Conservation (phyloP, 2,888 invertebrate genomes). For the Neria commutata region DNA sequence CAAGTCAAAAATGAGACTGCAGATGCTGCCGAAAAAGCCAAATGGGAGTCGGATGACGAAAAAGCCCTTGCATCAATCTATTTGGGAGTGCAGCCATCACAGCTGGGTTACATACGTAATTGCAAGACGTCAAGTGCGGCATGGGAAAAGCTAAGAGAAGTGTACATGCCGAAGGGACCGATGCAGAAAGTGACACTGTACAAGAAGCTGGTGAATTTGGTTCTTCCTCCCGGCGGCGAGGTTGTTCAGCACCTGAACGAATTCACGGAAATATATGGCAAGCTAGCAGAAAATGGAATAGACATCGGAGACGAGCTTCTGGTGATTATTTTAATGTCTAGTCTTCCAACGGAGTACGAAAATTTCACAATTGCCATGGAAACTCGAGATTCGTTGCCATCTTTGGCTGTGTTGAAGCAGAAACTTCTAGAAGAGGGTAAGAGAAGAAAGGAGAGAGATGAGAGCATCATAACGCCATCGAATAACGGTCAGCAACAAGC, state of each 20-base stretch:
- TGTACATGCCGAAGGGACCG: conserved; percentile 26
- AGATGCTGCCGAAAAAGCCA: no score
- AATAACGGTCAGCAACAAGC: conserved; percentile 8
- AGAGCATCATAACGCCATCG: conserved; percentile 9
- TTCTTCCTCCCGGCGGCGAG: no score
- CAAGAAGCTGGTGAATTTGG: conserved; percentile 21
- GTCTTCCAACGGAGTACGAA: conserved; percentile 18
- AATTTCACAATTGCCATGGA: conserved; percentile 21
- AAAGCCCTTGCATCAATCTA: conserved; percentile 7
- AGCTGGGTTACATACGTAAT: conserved; percentile 23
- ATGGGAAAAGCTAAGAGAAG: conserved; percentile 18
- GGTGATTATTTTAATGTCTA: conserved; percentile 20
- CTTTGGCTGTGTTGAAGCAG: conserved; percentile 19
- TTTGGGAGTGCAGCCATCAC: conserved; percentile 18
- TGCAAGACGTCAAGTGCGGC: conserved; percentile 26
- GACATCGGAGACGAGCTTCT: conserved; percentile 12
- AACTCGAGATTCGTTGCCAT: conserved; percentile 20
- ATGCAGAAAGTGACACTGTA: conserved; percentile 22
- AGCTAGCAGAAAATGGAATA: conserved; percentile 14
- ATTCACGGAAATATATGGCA: conserved; percentile 17
- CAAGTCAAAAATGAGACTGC: no score
- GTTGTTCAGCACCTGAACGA: background rate
- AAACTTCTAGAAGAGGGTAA: conserved; percentile 21
- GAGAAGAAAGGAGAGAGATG: conserved; percentile 20
- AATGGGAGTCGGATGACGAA: conserved; percentile 7